Evolutionary conservation across 2,797 vertebrate genomes (phyloP), one percentile per base, ranked within the genome.

Genomic region (Syncerus caffer): DNA sequence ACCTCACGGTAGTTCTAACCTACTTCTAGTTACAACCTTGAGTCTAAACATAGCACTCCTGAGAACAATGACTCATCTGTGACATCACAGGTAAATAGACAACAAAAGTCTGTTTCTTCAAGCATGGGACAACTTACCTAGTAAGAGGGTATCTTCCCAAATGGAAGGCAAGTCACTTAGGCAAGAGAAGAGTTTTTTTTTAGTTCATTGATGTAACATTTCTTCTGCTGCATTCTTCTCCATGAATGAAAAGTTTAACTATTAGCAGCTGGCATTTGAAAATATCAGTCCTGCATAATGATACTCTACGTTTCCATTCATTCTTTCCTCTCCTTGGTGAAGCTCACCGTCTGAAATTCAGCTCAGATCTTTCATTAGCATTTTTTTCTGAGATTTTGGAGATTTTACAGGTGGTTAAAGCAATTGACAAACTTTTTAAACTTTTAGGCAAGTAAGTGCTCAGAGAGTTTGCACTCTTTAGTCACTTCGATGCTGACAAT

Each of bases 371-470:
- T 60, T 86, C 42, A 76, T 89, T 62, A 55, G 55, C 57, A 85
- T 94, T 76, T 94, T 58, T 58, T 90, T 90, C 64, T 60, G 76
- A 17, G 90, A 29, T 57, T 78, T 71, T 1, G 1, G 34, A 50
- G 42, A 67, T 93, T 74, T 86, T 64, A 53, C 50, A 94, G 47
- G 50, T 53, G 71, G 76, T 84, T 67, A 92, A 93, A 87, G n/a
- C 16, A 90, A 92, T 16, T 45, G 55, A 62, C 42, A n/a, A 23
- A 38, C 50, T 80, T 94, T 83, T 87, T 86, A 95, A 96, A 76
- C 16, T 45, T 89, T 84, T 17, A 64, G 90, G 89, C 57, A 94
- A 97, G 96, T 76, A 90, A 62, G 90, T 34, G 27, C n/a, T 60
- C 78, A 76, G 62, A 85, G 57, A 13, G 12, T 11, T 34, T 6